Conservation (phyloP, 2,888 invertebrate species). For the Argynnis bischoffii region DNA sequence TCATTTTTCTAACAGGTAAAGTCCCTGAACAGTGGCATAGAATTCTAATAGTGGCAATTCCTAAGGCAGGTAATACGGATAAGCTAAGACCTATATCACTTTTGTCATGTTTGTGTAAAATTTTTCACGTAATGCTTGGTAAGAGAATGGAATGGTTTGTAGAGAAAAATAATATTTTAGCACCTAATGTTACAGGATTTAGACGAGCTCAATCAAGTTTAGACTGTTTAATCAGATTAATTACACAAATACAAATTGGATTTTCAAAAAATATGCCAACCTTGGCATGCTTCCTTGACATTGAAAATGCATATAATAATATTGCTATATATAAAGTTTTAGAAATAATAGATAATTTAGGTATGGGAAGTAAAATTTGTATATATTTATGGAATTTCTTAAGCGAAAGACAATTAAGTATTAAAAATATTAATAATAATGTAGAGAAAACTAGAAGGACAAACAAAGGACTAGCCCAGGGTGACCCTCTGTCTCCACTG, state of each 20-base stretch:
- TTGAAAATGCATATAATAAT: constrained; percentile 1
- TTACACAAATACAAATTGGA: not conserved
- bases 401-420: not conserved
- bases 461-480: not conserved
- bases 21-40: too few species aligned
- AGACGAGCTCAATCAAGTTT: not conserved
- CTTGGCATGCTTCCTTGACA: not conserved
- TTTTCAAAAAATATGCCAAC: not conserved
- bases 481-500: not conserved
- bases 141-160: not conserved
- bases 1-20: too few species aligned
- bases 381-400: not conserved
- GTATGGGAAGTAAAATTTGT: not conserved
- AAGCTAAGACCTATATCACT: too few species aligned
- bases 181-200: not conserved
- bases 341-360: not conserved
- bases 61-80: too few species aligned
- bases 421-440: not conserved
- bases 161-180: not conserved
- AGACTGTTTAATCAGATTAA: not conserved
- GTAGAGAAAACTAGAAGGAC: not conserved
- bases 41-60: too few species aligned
- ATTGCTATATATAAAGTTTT: not conserved
- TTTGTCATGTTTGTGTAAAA: too few species aligned
- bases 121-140: too few species aligned